phyloP scores from a whole-genome alignment of 2,797 vertebrate species.

The Zalophus californianus region DNA sequence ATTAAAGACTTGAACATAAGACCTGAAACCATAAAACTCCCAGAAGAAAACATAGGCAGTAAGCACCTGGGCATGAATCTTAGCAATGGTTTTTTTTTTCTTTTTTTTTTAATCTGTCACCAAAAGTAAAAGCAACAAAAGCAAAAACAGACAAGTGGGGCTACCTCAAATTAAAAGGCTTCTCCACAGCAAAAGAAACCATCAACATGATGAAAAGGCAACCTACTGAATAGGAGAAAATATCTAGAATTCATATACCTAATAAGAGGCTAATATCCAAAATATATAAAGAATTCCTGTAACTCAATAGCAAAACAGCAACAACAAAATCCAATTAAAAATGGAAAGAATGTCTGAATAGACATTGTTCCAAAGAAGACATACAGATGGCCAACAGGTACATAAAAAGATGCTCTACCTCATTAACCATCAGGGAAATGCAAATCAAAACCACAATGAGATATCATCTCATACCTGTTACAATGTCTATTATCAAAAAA shows the following conservation, averaged over 20 bases:
- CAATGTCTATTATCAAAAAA: background rate
- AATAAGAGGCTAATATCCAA: background rate
- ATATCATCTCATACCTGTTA: background rate
- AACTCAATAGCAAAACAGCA: background rate
- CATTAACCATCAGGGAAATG: background rate
- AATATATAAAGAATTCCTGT: background rate
- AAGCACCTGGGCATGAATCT: background rate
- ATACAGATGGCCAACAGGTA: background rate
- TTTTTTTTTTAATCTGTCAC: background rate
- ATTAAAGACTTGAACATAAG: background rate
- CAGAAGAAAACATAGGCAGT: background rate
- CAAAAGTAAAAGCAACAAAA: background rate
- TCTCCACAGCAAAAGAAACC: background rate
- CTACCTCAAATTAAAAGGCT: background rate
- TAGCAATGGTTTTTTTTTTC: background rate
- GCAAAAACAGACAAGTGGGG: background rate
- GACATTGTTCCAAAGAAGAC: background rate
- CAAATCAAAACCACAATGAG: background rate
- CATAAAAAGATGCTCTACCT: background rate
- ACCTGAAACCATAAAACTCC: background rate
- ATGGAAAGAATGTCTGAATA: background rate
- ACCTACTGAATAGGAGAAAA: background rate
- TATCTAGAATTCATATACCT: background rate
- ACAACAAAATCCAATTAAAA: background rate
- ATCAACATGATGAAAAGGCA: background rate